Evolutionary conservation across 2,113 vertebrate genomes (phyloP).

Genomic region (Alethe diademata): DNA sequence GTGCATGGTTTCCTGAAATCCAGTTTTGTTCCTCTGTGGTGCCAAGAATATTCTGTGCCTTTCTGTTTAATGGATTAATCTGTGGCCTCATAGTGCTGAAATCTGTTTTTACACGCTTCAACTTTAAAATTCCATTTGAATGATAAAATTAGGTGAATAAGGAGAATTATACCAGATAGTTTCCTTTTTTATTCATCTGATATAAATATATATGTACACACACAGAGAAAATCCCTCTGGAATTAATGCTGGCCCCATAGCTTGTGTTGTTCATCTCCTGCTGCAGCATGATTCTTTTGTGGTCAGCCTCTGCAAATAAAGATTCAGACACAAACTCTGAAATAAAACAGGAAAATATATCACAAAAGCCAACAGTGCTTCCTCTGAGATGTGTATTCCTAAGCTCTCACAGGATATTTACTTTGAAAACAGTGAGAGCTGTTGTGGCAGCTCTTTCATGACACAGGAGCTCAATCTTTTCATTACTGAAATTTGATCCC

Average conservation of each 20-base stretch:
- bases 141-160: background rate
- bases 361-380: background rate
- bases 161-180: background rate
- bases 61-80: background rate
- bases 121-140: background rate
- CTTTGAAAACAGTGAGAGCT: background rate
- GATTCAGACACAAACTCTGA: background rate
- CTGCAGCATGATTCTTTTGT: background rate
- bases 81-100: background rate
- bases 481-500: background rate
- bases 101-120: background rate
- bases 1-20: background rate
- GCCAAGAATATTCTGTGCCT: background rate
- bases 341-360: background rate
- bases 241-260: background rate
- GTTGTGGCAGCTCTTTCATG: background rate
- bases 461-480: background rate
- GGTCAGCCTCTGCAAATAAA: background rate
- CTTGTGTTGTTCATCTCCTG: background rate
- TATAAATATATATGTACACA: accelerated
- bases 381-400: background rate
- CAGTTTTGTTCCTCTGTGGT: background rate
- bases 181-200: background rate
- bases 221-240: background rate
- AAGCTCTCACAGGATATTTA: background rate